These are phyloP conservation scores for Paramisgurnus dabryanus DNA, from an alignment of 2,113 vertebrate genomes.

Conservation along the genomic window DNA sequence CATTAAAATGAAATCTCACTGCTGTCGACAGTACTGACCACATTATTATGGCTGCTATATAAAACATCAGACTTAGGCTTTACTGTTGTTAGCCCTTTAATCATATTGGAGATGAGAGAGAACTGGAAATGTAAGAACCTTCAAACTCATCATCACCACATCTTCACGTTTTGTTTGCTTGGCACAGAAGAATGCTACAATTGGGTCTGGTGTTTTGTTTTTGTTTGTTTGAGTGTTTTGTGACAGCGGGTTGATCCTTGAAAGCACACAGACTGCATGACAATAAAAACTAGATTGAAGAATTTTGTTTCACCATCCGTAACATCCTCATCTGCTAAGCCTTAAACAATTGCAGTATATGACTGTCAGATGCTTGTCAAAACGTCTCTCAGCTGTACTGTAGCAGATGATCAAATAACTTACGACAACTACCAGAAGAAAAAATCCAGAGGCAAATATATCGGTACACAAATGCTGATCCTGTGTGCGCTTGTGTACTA, in stretches of 20 bases:
- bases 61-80: no score
- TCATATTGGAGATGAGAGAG: no score
- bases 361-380: conserved; percentile 28
- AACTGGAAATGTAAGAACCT: no score
- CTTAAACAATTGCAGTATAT: conserved; percentile 10
- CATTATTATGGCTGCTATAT: no score
- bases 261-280: conserved; percentile 5
- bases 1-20: conserved; percentile 16
- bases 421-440: not conserved
- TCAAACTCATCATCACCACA: not conserved
- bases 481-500: not conserved
- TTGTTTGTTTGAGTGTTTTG: not conserved
- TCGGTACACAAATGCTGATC: not conserved
- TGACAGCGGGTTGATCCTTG: conserved; percentile 12
- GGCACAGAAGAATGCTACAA: not conserved
- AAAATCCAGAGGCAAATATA: not conserved
- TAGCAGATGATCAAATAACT: conserved; percentile 10
- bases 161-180: not conserved
- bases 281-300: conserved; percentile 21
- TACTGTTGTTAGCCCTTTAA: no score
- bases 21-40: not conserved
- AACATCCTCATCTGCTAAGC: conserved; percentile 1
- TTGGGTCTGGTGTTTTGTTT: not conserved
- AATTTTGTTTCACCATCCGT: conserved; percentile 9
- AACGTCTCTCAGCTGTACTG: conserved; percentile 1